These are phyloP conservation scores for Helicoverpa zea DNA, from an alignment of 1,140 invertebrate genomes.

Conservation along the genomic window DNA sequence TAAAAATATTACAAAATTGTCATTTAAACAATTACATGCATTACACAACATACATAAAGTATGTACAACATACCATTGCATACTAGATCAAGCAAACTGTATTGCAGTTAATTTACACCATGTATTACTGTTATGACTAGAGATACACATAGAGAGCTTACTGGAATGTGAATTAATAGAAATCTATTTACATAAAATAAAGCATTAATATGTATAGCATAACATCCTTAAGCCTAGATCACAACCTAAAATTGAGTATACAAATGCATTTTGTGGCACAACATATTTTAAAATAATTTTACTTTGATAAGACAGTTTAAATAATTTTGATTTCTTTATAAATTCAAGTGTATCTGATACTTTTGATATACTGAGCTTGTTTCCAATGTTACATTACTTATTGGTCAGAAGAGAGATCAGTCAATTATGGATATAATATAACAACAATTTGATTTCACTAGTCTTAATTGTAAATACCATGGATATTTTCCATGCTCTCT, in stretches of 20 bases:
- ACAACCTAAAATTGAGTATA: slow-evolving; percentile 78
- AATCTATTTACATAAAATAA: slow-evolving; percentile 31
- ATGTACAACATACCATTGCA: slow-evolving; percentile 63
- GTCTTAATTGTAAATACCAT: slow-evolving; percentile 68
- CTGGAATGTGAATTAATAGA: slow-evolving; percentile 51
- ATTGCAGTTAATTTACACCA: slow-evolving; percentile 77
- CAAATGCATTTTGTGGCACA: slow-evolving; percentile 60
- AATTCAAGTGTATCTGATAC: neutral
- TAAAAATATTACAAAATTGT: slow-evolving; percentile 69
- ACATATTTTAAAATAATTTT: slow-evolving; percentile 44
- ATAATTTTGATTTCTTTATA: neutral
- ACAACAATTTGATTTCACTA: neutral
- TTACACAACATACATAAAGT: slow-evolving; percentile 66
- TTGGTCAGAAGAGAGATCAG: slow-evolving; percentile 38
- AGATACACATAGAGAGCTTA: slow-evolving; percentile 48
- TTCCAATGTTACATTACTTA: slow-evolving; percentile 6
- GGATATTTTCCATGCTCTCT: slow-evolving; percentile 76
- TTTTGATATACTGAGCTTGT: neutral
- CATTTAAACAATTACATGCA: slow-evolving; percentile 64
- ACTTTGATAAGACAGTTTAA: slow-evolving; percentile 5
- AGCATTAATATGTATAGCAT: slow-evolving; percentile 49
- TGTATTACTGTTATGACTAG: slow-evolving; percentile 58
- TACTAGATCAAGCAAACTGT: slow-evolving; percentile 75
- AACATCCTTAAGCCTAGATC: slow-evolving; percentile 69
- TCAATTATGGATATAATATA: slow-evolving; percentile 10